These are phyloP conservation scores for Ellobium chinense DNA, from an alignment of 2,888 invertebrate genomes.

Conservation along the genomic window DNA sequence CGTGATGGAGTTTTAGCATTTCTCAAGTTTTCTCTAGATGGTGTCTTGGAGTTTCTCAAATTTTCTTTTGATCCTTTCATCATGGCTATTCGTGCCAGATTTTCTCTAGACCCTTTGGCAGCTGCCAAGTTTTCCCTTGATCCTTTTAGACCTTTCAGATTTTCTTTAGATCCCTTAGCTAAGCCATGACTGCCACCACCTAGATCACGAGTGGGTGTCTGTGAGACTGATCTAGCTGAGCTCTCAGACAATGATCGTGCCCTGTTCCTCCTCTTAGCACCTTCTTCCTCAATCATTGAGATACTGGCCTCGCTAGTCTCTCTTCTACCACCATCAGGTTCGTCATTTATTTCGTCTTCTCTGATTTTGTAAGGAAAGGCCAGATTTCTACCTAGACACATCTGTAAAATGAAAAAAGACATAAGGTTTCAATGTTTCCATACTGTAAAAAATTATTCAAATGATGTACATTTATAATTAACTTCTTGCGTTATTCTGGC, in stretches of 20 bases:
- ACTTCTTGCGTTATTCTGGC: no score
- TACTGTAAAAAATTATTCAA: no score
- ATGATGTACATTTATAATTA: no score
- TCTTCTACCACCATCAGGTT: constrained; percentile 5
- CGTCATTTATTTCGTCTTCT: constrained; percentile 1
- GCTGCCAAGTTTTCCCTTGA: constrained; percentile 25
- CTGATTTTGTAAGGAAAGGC: constrained; percentile 41
- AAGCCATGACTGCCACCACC: constrained; percentile 17
- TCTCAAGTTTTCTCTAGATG: constrained; percentile 38
- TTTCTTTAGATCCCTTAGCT: constrained; percentile 32
- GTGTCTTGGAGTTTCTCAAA: neutral
- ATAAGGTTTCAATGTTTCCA: neutral
- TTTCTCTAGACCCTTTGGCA: constrained; percentile 29
- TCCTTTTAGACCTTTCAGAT: constrained; percentile 17
- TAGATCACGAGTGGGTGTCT: constrained; percentile 22
- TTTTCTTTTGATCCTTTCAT: constrained; percentile 26
- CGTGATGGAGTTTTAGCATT: constrained; percentile 30
- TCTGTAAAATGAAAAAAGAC: constrained; percentile 24
- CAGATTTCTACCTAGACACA: constrained; percentile 52
- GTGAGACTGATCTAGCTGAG: constrained; percentile 22
- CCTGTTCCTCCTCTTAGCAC: neutral
- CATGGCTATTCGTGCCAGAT: constrained; percentile 22
- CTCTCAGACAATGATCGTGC: constrained; percentile 29
- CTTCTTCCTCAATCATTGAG: neutral
- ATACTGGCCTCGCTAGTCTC: neutral